A percentile compares a stretch with the other conserved stretches of the same genome.
Conservation (phyloP, 2,797 vertebrate species). For the Lithobates pipiens region DNA sequence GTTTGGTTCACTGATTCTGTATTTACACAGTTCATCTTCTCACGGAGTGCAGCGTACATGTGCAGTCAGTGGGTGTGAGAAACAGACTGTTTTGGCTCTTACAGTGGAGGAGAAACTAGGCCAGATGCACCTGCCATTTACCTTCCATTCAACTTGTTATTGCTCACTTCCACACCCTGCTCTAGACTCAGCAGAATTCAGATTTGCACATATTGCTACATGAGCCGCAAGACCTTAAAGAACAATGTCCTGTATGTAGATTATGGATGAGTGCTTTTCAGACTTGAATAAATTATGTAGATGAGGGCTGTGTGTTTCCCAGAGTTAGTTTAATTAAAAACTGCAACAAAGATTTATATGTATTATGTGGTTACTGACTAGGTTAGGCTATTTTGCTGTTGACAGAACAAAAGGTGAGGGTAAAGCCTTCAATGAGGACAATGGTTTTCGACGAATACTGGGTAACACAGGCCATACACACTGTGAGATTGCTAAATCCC, state of each 20-base stretch:
- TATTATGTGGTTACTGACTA: too few relatives aligned
- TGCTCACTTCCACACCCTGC: constrained; percentile 32
- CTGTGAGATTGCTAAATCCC: too few relatives aligned
- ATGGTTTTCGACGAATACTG: too few relatives aligned
- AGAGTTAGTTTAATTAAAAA: too few relatives aligned
- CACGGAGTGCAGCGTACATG: not conserved
- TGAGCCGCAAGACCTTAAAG: not conserved
- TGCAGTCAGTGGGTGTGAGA: constrained; percentile 40
- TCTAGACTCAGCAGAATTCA: not conserved
- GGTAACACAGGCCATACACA: too few relatives aligned
- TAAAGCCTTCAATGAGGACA: too few relatives aligned
- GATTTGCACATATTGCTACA: not conserved
- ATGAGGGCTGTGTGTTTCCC: too few relatives aligned
- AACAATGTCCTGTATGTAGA: not conserved
- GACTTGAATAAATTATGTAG: too few relatives aligned
- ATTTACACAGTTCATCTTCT: not conserved
- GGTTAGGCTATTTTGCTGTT: too few relatives aligned
- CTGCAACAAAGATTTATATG: too few relatives aligned
- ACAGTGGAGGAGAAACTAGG: not conserved
- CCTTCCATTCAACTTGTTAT: constrained; percentile 5
- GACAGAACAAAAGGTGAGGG: too few relatives aligned
- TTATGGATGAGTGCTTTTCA: not conserved
- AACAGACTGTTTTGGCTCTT: constrained; percentile 1
- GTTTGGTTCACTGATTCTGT: not conserved
- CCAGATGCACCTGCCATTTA: constrained; percentile 22